A percentile compares a stretch with the other conserved stretches of the same genome.
These are phyloP conservation scores for Drosophila diplacantha DNA, from an alignment of 2,888 invertebrate species.

Conservation along the genomic window DNA sequence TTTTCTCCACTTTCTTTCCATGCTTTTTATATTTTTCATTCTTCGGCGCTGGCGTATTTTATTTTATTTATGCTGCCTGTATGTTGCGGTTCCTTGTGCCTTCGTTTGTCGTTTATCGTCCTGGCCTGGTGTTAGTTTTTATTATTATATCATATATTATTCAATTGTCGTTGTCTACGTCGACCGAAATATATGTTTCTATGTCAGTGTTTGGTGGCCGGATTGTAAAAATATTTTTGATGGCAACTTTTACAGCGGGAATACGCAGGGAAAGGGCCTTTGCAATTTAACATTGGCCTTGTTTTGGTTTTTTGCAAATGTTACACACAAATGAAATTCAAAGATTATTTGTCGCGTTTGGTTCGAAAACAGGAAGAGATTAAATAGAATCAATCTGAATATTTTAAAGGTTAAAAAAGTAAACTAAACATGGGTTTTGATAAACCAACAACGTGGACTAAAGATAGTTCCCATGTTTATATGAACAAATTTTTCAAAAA, in stretches of 20 bases:
- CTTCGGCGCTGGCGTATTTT: slow-evolving; percentile 13
- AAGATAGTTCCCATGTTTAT: background rate
- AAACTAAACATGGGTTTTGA: background rate
- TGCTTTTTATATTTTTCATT: slow-evolving; percentile 7
- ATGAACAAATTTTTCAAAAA: too few species aligned
- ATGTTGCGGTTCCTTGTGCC: slow-evolving; percentile 26
- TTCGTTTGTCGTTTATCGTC: slow-evolving; percentile 14
- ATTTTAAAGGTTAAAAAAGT: background rate
- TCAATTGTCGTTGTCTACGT: slow-evolving; percentile 45
- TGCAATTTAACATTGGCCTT: slow-evolving; percentile 4
- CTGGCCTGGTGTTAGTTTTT: slow-evolving; percentile 56
- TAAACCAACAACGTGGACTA: background rate
- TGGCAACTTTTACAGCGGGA: background rate
- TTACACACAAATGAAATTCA: slow-evolving; percentile 7
- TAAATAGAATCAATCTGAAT: slow-evolving; percentile 6
- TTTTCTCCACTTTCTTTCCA: slow-evolving; percentile 37
- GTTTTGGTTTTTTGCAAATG: background rate
- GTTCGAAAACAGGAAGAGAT: slow-evolving; percentile 10
- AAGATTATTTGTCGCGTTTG: slow-evolving; percentile 2
- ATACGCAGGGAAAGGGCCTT: background rate
- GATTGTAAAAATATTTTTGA: slow-evolving; percentile 20
- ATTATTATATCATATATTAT: slow-evolving; percentile 60
- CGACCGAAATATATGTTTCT: slow-evolving; percentile 20
- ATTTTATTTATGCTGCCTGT: slow-evolving; percentile 33
- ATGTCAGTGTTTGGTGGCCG: background rate